phyloP scores from a whole-genome alignment of 2,797 vertebrate genomes.

The Oreonectes daqikongensis region DNA sequence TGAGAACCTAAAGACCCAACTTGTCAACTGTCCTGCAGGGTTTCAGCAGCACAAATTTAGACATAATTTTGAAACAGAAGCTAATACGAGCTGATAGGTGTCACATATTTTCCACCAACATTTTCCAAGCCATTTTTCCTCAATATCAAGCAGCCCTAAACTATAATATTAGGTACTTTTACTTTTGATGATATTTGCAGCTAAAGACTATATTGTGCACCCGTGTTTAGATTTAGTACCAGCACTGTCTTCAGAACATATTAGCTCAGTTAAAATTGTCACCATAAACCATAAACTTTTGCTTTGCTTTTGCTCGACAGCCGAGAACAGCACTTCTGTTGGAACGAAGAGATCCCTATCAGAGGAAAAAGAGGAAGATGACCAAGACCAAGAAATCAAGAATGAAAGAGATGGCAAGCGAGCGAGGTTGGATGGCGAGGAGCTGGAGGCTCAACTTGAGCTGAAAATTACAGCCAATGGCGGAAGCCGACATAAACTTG shows the following conservation, averaged over 20 bases:
- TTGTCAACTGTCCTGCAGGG: neutral
- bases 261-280: neutral
- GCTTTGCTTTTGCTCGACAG: slow-evolving; percentile 49
- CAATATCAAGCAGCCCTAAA: too few relatives aligned
- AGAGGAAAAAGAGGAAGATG: slow-evolving; percentile 62
- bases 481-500: slow-evolving; percentile 84
- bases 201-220: neutral
- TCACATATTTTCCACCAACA: too few relatives aligned
- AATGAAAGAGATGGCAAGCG: slow-evolving; percentile 74
- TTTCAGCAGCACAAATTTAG: too few relatives aligned
- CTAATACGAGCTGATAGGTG: too few relatives aligned
- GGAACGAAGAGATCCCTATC: slow-evolving; percentile 78
- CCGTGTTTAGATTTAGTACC: neutral
- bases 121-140: too few relatives aligned
- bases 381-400: slow-evolving; percentile 36
- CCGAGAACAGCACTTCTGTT: slow-evolving; percentile 57
- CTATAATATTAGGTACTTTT: neutral
- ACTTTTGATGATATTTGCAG: too few relatives aligned
- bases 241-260: too few relatives aligned
- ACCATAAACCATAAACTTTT: neutral
- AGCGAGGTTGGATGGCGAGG: slow-evolving; percentile 77
- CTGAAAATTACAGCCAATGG: slow-evolving; percentile 89
- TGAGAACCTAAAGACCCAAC: slow-evolving; percentile 30
- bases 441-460: slow-evolving; percentile 93
- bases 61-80: too few relatives aligned